Evolutionary conservation across 2,888 invertebrate species (phyloP).

Genomic region (Catocala fraxini): DNA sequence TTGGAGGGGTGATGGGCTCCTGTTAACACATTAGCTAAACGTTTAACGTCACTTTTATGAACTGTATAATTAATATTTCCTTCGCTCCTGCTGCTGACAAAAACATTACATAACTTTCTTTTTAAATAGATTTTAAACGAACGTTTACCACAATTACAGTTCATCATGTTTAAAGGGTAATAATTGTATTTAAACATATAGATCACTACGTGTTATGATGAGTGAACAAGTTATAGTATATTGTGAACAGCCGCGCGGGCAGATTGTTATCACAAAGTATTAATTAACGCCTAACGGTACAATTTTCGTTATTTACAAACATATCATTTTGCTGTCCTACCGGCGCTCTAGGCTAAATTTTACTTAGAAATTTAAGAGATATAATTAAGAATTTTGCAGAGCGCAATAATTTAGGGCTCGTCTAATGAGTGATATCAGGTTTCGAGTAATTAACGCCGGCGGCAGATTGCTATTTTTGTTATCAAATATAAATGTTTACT

Average conservation of each 20-base stretch:
- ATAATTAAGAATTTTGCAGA: conserved; percentile 87
- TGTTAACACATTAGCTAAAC: conserved; percentile 82
- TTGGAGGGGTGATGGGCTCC: conserved; percentile 84
- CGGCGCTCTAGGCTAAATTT: conserved; percentile 82
- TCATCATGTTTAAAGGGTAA: too few relatives aligned
- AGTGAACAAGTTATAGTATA: conserved; percentile 8
- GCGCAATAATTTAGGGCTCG: conserved; percentile 85
- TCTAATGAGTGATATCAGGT: conserved; percentile 86
- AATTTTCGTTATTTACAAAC: conserved; percentile 82
- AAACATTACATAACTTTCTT: conserved; percentile 13
- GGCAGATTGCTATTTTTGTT: conserved; percentile 79
- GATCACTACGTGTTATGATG: conserved; percentile 12
- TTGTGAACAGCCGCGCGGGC: conserved; percentile 14
- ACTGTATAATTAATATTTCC: conserved; percentile 80
- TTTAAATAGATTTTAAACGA: conserved; percentile 4
- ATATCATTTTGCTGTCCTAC: conserved; percentile 84
- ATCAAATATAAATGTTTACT: conserved; percentile 65
- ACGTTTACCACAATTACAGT: background rate
- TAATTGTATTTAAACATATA: too few relatives aligned
- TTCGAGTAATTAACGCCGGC: conserved; percentile 83
- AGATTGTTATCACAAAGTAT: conserved; percentile 68
- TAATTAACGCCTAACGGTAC: conserved; percentile 81
- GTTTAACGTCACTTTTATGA: conserved; percentile 83
- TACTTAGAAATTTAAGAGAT: conserved; percentile 87
- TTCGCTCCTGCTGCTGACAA: conserved; percentile 36